A percentile compares a stretch with the other conserved stretches of the same genome.
These are phyloP conservation scores for Orestias chungarensis DNA, from an alignment of 2,797 vertebrate genomes.

Conservation along the genomic window DNA sequence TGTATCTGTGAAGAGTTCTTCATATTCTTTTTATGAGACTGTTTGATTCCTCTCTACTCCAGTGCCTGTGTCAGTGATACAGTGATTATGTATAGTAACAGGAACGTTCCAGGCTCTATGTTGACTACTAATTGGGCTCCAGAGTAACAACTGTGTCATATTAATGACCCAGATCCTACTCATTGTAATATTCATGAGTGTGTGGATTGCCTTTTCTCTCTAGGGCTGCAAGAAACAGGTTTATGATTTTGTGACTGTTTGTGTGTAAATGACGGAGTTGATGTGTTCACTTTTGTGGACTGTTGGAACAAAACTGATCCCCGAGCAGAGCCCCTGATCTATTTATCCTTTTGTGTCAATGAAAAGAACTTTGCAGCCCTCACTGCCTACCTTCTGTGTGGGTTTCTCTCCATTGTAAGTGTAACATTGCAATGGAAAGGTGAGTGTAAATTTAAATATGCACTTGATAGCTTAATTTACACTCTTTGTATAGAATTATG, in stretches of 20 bases:
- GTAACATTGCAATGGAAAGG: conserved; percentile 30
- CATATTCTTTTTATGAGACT: conserved; percentile 40
- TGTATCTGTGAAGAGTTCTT: conserved; percentile 36
- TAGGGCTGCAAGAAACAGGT: conserved; percentile 42
- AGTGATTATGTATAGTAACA: conserved; percentile 73
- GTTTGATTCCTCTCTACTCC: conserved; percentile 59
- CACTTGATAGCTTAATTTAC: conserved; percentile 28
- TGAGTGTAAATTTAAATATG: conserved; percentile 48
- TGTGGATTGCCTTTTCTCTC: conserved; percentile 60
- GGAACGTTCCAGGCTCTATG: conserved; percentile 67
- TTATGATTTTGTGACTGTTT: conserved; percentile 31
- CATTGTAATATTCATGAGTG: conserved; percentile 78
- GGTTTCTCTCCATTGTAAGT: conserved; percentile 13
- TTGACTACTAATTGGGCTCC: conserved; percentile 81
- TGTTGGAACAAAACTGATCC: conserved; percentile 53
- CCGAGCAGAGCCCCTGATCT: conserved; percentile 31
- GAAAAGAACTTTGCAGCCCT: conserved; percentile 39
- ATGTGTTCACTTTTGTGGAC: conserved; percentile 20
- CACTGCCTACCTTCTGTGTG: conserved; percentile 13
- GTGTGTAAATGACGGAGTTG: conserved; percentile 14
- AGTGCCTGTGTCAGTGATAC: conserved; percentile 59
- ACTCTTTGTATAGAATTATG: conserved; percentile 16
- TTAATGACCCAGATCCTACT: conserved; percentile 82
- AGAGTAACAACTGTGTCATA: conserved; percentile 78
- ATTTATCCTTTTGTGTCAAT: conserved; percentile 55